Conservation (phyloP, 2,797 vertebrate genomes). For the Diglossa cyanea region DNA sequence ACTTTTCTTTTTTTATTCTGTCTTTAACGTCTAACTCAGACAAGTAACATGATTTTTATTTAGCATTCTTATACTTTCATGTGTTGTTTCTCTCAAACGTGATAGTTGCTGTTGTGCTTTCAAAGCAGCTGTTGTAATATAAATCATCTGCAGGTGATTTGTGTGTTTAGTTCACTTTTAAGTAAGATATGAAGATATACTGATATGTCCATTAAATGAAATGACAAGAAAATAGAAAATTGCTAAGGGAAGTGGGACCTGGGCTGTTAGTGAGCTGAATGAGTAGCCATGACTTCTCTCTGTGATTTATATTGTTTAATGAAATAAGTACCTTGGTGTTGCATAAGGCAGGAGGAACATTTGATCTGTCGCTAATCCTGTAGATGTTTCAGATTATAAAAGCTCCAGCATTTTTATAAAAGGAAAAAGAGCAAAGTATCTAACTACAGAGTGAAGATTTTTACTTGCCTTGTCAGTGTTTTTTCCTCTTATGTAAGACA, state of each 20-base stretch:
- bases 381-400: not conserved
- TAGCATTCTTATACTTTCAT: not conserved
- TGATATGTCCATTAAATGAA: not conserved
- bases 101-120: not conserved
- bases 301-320: not conserved
- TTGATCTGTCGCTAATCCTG: not conserved
- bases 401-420: not conserved
- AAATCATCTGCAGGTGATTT: not conserved
- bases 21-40: not conserved
- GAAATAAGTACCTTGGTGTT: not conserved
- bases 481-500: not conserved
- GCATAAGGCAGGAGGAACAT: not conserved
- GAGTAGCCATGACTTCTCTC: not conserved
- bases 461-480: not conserved
- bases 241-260: not conserved
- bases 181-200: not conserved
- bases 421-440: not conserved
- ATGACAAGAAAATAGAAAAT: not conserved
- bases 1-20: not conserved
- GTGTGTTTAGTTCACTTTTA: not conserved
- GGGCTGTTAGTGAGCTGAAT: not conserved
- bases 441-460: not conserved
- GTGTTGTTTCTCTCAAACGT: not conserved
- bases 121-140: not conserved
- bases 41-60: not conserved